Percentiles rank a stretch among this genome's conserved stretches.
Conservation (phyloP, 2,888 invertebrate genomes). For the Eutolmus rufibarbis region DNA sequence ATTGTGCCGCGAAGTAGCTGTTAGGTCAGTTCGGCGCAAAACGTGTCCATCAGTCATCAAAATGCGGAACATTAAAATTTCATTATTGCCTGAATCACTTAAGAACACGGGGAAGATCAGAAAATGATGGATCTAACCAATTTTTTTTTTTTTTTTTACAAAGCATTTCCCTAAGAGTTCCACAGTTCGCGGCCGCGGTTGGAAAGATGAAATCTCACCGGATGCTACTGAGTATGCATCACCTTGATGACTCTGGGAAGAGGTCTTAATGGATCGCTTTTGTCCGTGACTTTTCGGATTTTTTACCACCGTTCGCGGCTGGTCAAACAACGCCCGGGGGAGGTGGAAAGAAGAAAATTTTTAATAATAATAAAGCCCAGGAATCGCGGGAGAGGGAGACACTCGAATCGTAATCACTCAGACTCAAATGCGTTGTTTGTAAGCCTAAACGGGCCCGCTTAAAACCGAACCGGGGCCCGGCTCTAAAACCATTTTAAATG, state of each 20-base stretch:
- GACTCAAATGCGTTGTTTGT: constrained; percentile 12
- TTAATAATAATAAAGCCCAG: not conserved
- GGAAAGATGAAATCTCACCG: constrained; percentile 14
- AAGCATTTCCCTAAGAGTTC: not conserved
- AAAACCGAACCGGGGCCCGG: not conserved
- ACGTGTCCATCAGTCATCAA: constrained; percentile 3
- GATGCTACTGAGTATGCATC: constrained; percentile 11
- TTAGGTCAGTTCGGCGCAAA: not conserved
- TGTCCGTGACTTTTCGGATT: constrained; percentile 20
- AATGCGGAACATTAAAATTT: constrained; percentile 2
- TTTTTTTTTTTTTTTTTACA: not conserved
- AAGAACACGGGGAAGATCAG: not conserved
- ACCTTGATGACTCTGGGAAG: constrained; percentile 11
- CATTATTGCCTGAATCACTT: constrained; percentile 18
- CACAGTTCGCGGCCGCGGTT: not conserved
- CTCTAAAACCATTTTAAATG: not conserved
- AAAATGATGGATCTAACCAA: constrained; percentile 24
- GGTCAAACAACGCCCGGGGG: not conserved
- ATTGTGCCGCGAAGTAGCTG: not conserved
- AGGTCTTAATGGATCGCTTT: constrained; percentile 21
- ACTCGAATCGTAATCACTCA: not conserved
- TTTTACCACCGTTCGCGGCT: not conserved
- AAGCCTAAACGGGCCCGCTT: not conserved
- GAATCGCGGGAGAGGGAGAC: not conserved
- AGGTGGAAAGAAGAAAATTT: not conserved